phyloP scores from a whole-genome alignment of 2,113 vertebrate genomes.

The Stegastes partitus region DNA sequence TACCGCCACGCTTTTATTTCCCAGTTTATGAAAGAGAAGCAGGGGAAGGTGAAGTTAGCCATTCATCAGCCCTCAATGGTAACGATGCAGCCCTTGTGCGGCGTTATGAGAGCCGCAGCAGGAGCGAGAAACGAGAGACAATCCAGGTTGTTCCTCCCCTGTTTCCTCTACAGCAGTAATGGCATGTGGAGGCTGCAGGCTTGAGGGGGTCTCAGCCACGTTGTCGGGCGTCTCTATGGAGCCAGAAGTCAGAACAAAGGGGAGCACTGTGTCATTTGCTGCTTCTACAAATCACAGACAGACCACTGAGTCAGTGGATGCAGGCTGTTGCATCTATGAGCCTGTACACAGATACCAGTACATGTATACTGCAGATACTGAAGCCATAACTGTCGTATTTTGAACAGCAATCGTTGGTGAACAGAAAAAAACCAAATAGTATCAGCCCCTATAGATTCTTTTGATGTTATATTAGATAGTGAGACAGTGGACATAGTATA shows the following conservation, averaged over 20 bases:
- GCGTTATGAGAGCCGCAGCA: conserved; percentile 54
- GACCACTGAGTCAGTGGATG: background rate
- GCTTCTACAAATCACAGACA: background rate
- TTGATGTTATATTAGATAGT: background rate
- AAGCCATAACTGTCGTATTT: background rate
- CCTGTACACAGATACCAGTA: background rate
- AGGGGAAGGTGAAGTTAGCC: conserved; percentile 42
- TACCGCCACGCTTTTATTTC: conserved; percentile 41
- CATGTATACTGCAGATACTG: background rate
- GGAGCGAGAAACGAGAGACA: conserved; percentile 36
- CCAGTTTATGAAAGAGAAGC: conserved; percentile 43
- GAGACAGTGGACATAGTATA: background rate
- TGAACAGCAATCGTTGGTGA: background rate
- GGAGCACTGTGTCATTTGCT: background rate
- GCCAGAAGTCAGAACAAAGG: background rate
- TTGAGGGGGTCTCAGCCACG: background rate
- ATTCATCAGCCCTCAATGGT: conserved; percentile 54
- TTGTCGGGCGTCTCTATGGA: conserved; percentile 16
- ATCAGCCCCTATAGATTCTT: background rate
- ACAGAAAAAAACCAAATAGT: background rate
- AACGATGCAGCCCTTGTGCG: conserved; percentile 47
- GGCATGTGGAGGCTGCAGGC: conserved; percentile 16
- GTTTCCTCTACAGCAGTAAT: conserved; percentile 23
- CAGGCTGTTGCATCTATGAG: background rate
- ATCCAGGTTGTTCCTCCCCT: conserved; percentile 4